Conservation (phyloP, 2,888 invertebrate genomes). For the Ormyrus pomaceus region DNA sequence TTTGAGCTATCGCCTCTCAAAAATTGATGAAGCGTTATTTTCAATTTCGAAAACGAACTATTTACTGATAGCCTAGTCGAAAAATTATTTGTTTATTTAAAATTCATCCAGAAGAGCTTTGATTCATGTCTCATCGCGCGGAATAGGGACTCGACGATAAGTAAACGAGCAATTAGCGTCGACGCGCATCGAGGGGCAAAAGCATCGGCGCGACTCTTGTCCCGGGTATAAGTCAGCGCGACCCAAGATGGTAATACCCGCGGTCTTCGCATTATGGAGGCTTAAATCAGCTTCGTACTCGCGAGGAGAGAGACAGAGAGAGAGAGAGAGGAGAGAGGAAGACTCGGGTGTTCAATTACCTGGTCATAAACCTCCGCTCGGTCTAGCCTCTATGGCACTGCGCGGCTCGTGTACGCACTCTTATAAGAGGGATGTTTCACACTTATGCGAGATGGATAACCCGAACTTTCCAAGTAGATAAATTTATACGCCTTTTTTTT, state of each 20-base stretch:
- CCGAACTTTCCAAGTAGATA: neutral
- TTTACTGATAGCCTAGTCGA: too few relatives aligned
- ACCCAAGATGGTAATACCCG: conserved; percentile 61
- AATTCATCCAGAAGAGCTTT: too few relatives aligned
- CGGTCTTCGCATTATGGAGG: conserved; percentile 63
- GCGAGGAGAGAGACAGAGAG: conserved; percentile 46
- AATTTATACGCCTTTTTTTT: too few relatives aligned
- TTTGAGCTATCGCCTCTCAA: too few relatives aligned
- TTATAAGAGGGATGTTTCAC: neutral
- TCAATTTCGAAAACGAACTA: too few relatives aligned
- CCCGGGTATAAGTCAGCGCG: conserved; percentile 3
- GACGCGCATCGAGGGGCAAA: neutral
- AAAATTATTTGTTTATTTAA: too few relatives aligned
- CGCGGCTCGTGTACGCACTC: neutral
- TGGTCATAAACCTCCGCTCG: conserved; percentile 67
- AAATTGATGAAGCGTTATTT: too few relatives aligned
- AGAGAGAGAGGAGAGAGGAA: conserved; percentile 45
- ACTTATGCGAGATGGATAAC: conserved; percentile 1
- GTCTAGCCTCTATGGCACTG: conserved; percentile 14
- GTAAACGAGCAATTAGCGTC: conserved; percentile 44
- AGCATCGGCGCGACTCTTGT: neutral
- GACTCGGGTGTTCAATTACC: conserved; percentile 70
- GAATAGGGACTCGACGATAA: conserved; percentile 31
- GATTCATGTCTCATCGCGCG: too few relatives aligned
- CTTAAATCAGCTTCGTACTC: conserved; percentile 65